Percentiles rank a stretch among this genome's conserved stretches.
Evolutionary conservation across 2,797 vertebrate genomes (phyloP).

Genomic region (Propithecus deckenii): DNA sequence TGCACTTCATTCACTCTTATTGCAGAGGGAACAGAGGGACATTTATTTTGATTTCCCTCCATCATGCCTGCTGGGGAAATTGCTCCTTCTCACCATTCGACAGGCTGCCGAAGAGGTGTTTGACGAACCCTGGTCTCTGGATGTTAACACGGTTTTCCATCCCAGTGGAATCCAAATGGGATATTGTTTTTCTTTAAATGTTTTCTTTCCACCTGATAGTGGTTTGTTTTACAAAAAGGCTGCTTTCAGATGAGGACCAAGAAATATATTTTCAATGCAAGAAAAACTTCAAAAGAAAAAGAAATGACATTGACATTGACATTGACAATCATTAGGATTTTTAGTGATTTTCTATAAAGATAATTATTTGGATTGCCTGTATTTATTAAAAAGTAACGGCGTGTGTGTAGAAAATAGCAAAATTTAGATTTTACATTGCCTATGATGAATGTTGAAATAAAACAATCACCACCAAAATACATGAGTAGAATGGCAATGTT

Average conservation of each 20-base stretch:
- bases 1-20: accelerated
- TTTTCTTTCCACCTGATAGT: background rate
- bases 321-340: background rate
- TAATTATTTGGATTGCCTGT: background rate
- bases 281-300: background rate
- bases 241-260: background rate
- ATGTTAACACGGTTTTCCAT: too few species aligned
- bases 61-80: background rate
- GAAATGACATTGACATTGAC: background rate
- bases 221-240: background rate
- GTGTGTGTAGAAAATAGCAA: background rate
- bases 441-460: background rate
- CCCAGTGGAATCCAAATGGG: background rate
- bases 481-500: background rate
- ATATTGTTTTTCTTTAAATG: background rate
- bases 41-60: background rate
- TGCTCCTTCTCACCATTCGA: too few species aligned
- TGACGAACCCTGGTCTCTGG: background rate
- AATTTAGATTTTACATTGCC: background rate
- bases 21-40: background rate
- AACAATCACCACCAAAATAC: background rate
- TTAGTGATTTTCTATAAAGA: background rate
- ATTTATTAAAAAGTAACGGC: background rate
- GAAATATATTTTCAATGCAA: background rate
- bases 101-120: background rate